Evolutionary conservation across 2,888 invertebrate genomes (phyloP), one percentile per base, ranked within the genome.

Genomic region (Papilio demoleus): DNA sequence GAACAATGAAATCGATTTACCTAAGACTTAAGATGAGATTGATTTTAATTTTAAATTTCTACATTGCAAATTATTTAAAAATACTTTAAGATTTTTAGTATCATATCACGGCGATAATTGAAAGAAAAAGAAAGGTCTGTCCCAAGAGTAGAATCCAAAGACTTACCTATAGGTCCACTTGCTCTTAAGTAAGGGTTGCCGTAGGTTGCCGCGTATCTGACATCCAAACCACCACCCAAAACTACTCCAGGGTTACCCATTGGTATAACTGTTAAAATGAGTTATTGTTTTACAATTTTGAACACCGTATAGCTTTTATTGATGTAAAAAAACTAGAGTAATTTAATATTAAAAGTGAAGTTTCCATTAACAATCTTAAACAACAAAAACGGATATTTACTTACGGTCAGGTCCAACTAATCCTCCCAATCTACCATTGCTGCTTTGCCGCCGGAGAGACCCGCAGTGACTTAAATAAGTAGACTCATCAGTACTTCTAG

Each of bases 161-260:
- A 85, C 88, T 93, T 79, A 83, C 94, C 88, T 24, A 94, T 82
- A 45, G 90, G 93, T 71, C 94, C 95, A 75, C 94, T 94, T 75
- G 95, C 96, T 86, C 97, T 94, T 74, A 97, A 92, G 86, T 97
- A 97, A 4, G 97, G 97, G 86, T 98, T 98, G 63, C 97, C 97
- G 80, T 98, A 98, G 6, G 97, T 96, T 56, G 98, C 97, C 67
- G 97, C 97, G 84, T 96, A 98, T 79, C 97, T 94, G 2, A 97
- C 97, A 84, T 97, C 97, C 68, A 97, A 94, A 67, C 88, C 88
- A 1, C 86, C 85, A 12, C 84, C 76, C 11, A 91, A 75, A 3
- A 87, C 78, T 0, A 88, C 85, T 45, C 88, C 86, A 40, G 89
- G 81, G 64, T 84, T 89, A 0, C 86, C 76, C 85, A 91, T 84